A percentile compares a stretch with the other conserved stretches of the same genome.
phyloP scores from a whole-genome alignment of 2,888 invertebrate species.

The Megalurothrips usitatus region DNA sequence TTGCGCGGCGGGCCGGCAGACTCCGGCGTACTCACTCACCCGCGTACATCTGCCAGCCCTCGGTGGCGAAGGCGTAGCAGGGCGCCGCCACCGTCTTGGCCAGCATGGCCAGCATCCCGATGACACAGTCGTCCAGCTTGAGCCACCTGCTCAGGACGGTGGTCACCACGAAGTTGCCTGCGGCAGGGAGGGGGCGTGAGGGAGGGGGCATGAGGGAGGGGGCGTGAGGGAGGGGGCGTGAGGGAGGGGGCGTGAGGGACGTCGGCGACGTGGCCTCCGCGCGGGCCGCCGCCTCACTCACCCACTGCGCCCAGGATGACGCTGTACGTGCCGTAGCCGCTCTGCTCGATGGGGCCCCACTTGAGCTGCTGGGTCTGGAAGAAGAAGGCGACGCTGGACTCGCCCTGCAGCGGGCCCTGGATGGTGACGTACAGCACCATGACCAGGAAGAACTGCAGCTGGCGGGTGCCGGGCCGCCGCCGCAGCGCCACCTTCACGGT shows the following conservation, averaged over 20 bases:
- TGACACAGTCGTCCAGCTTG: neutral
- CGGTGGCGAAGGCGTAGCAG: neutral
- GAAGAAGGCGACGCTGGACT: neutral
- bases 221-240: too few relatives aligned
- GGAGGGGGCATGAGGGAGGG: neutral
- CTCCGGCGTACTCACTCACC: neutral
- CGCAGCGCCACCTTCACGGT: neutral
- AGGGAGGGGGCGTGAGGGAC: too few relatives aligned
- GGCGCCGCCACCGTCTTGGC: neutral
- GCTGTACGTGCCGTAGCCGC: neutral
- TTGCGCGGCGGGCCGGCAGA: too few relatives aligned
- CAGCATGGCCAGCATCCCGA: neutral
- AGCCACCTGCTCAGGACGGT: neutral
- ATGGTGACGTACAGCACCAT: neutral
- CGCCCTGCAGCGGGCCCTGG: neutral
- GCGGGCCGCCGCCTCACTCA: neutral
- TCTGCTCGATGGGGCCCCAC: neutral
- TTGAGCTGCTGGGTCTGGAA: neutral
- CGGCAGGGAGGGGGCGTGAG: neutral
- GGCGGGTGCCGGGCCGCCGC: neutral
- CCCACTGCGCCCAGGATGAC: neutral
- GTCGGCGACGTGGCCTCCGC: too few relatives aligned
- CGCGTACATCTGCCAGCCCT: neutral
- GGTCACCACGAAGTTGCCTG: constrained; percentile 3
- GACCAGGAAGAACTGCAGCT: neutral